Evolutionary conservation across 2,113 vertebrate species (phyloP).

Genomic region (Oceanodroma tethys): DNA sequence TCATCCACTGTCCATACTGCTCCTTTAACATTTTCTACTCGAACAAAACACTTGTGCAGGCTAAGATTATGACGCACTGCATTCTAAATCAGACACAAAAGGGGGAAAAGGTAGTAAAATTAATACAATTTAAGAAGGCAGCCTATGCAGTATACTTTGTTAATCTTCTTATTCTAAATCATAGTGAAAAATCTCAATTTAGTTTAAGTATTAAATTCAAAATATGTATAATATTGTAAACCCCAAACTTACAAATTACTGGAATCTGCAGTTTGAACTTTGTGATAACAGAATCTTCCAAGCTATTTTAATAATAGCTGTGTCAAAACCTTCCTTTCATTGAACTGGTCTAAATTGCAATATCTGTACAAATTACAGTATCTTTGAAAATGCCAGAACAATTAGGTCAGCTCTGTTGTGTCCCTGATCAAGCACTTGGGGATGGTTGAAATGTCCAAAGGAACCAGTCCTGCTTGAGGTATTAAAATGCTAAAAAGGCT

Average conservation of each 20-base stretch:
- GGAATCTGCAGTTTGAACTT: slow-evolving; percentile 84
- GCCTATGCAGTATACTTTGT: slow-evolving; percentile 53
- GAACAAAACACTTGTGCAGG: slow-evolving; percentile 99
- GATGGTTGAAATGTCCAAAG: slow-evolving; percentile 88
- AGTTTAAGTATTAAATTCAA: slow-evolving; percentile 75
- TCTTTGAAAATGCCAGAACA: slow-evolving; percentile 90
- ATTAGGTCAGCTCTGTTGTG: slow-evolving; percentile 88
- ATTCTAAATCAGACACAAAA: slow-evolving; percentile 84
- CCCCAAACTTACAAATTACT: slow-evolving; percentile 81
- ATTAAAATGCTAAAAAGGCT: slow-evolving; percentile 89
- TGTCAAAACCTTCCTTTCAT: slow-evolving; percentile 92
- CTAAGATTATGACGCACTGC: slow-evolving; percentile 99
- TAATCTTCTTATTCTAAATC: slow-evolving; percentile 77
- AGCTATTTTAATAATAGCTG: slow-evolving; percentile 95
- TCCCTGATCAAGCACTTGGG: slow-evolving; percentile 84
- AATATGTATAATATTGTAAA: slow-evolving; percentile 72
- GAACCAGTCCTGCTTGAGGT: slow-evolving; percentile 86
- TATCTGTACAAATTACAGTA: slow-evolving; percentile 94
- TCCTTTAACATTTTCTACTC: slow-evolving; percentile 99
- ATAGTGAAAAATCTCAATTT: slow-evolving; percentile 71
- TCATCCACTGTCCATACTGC: slow-evolving; percentile 99
- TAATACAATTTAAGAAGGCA: slow-evolving; percentile 74
- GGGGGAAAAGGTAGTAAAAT: slow-evolving; percentile 69
- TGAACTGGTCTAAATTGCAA: slow-evolving; percentile 93
- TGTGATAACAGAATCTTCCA: slow-evolving; percentile 85